These are phyloP conservation scores for Fukomys damarensis DNA, from an alignment of 2,113 vertebrate species.

Conservation along the genomic window DNA sequence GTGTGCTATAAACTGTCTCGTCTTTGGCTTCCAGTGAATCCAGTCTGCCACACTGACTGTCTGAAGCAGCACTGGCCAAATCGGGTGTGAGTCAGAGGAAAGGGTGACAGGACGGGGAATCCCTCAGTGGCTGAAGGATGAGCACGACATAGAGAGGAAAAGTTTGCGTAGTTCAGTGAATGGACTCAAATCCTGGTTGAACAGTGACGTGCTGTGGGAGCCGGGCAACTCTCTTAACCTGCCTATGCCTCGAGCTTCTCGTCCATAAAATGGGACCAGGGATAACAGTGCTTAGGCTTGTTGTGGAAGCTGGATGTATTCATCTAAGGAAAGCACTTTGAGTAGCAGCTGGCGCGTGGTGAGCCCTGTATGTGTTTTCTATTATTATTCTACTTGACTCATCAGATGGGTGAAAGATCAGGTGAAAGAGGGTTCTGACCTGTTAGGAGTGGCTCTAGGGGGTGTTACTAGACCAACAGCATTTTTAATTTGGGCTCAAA, in stretches of 20 bases:
- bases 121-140: background rate
- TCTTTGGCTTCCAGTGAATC: background rate
- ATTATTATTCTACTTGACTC: background rate
- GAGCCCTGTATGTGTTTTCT: background rate
- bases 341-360: background rate
- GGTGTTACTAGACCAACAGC: background rate
- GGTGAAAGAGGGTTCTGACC: background rate
- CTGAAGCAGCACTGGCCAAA: background rate
- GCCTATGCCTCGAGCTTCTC: background rate
- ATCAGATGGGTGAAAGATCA: background rate
- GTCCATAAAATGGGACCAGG: background rate
- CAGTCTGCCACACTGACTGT: background rate
- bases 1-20: background rate
- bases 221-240: background rate
- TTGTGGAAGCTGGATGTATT: background rate
- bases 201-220: background rate
- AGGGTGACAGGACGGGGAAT: background rate
- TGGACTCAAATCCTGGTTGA: background rate
- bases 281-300: background rate
- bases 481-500: slow-evolving; percentile 4
- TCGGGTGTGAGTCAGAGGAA: background rate
- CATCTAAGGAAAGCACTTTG: background rate
- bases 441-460: background rate
- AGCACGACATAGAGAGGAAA: background rate
- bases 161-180: background rate